Evolutionary conservation across 2,888 invertebrate species (phyloP), one percentile per base, ranked within the genome.

Genomic region (Lithophane ornitopus): DNA sequence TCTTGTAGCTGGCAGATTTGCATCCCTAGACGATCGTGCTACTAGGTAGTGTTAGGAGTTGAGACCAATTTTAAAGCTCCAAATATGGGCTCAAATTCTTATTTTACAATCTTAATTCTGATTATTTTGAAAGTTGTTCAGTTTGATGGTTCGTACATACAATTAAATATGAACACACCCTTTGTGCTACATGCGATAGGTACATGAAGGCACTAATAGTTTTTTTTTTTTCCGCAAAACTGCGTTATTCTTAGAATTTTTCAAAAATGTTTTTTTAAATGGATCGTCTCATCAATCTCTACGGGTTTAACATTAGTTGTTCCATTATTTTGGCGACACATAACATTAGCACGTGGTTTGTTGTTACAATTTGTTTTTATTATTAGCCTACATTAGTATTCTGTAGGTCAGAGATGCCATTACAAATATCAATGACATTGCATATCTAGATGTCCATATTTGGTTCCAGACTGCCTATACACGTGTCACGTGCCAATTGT

Each of bases 1-100:
- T 89, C 90, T 86, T 91, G 93, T 93, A 78, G 76, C 69, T 54
- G 26, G 68, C 78, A 73, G 88, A 91, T 93, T 92, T 92, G 91
- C 92, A 93, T 93, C 80, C 63, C 70, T 66, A 66, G 76, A 59
- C 54, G 58, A 19, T 1, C 0, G 12, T 58, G 16, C 14, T 26
- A 66, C 71, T 58, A 28, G 61, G 7, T 1, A 73, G 16, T 28
- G 11, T 84, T 26, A 7, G 80, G 61, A 86, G 56, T 74, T 68
- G 14, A 11, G 81, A 2, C 19, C 41, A 56, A 62, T 70, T 76
- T 58, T 41, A 16, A 41, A n/a, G 9, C n/a, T 39, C 14, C 49
- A 49, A 49, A 22, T 52, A 1, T 9, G 3, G 9, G 22, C 22
- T 9, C 52, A 19, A 22, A 52, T 52, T 52, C 9, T 19, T 49